Percentiles rank a stretch among this genome's conserved stretches.
Conservation (phyloP, 2,113 vertebrate species). For the Porphyrio hochstetteri region DNA sequence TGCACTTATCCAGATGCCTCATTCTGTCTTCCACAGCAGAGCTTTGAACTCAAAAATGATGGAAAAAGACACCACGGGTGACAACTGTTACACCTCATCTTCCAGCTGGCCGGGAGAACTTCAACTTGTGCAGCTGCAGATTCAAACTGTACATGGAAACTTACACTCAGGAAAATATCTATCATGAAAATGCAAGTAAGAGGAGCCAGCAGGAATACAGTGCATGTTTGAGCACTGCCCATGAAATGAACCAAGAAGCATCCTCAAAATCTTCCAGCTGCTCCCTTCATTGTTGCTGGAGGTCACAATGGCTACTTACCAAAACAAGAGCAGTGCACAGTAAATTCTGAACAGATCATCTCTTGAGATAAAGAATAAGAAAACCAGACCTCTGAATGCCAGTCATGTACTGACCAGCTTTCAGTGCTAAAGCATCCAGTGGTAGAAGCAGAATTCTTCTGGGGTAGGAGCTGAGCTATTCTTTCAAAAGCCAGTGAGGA, state of each 20-base stretch:
- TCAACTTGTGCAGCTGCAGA: neutral
- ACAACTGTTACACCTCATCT: neutral
- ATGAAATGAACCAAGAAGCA: neutral
- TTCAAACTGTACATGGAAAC: neutral
- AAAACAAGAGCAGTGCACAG: neutral
- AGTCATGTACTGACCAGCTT: neutral
- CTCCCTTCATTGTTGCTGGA: neutral
- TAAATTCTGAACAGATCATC: neutral
- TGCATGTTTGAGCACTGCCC: accelerated
- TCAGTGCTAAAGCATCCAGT: neutral
- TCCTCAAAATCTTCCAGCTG: neutral
- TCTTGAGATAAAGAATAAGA: neutral
- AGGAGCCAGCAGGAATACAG: neutral
- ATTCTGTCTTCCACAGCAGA: neutral
- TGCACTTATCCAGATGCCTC: neutral
- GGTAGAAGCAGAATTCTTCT: neutral
- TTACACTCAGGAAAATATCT: neutral
- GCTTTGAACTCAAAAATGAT: neutral
- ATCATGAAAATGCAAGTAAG: neutral
- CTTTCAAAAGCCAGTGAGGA: neutral
- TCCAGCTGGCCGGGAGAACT: neutral
- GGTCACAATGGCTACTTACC: neutral
- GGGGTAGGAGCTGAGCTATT: neutral
- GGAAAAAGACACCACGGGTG: neutral
- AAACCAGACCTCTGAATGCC: neutral